phyloP scores from a whole-genome alignment of 2,797 vertebrate genomes.

The Sebastes hubbsi region DNA sequence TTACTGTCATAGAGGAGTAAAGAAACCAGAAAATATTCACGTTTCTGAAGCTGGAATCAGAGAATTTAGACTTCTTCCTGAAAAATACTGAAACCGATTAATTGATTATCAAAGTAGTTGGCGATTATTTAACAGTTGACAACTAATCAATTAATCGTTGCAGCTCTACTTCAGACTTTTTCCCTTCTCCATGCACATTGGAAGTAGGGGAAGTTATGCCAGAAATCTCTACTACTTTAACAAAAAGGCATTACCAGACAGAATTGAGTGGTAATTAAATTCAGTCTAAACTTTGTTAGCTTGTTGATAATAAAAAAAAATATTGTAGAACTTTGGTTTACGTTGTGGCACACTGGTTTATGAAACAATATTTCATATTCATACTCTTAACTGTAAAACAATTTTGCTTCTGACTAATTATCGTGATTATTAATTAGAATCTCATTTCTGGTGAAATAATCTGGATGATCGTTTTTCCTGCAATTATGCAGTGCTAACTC shows the following conservation, averaged over 20 bases:
- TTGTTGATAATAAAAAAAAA: not conserved
- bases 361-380: not conserved
- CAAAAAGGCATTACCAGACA: not conserved
- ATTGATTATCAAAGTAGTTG: no score
- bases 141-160: no score
- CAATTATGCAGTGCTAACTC: constrained; percentile 27
- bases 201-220: not conserved
- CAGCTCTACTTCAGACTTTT: not conserved
- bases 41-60: no score
- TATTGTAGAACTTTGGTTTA: not conserved
- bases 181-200: not conserved
- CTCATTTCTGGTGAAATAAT: constrained; percentile 44
- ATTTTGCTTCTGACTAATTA: constrained; percentile 25
- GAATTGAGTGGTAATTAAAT: not conserved
- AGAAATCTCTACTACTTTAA: not conserved
- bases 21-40: no score
- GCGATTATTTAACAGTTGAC: no score
- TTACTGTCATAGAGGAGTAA: no score
- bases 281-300: no score
- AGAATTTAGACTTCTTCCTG: no score
- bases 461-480: constrained; percentile 29
- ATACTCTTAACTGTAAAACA: constrained; percentile 18
- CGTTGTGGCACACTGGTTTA: not conserved
- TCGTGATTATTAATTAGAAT: constrained; percentile 38
- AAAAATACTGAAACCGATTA: no score